Evolutionary conservation across 2,888 invertebrate species (phyloP).

Genomic region (Girardia tigrina): DNA sequence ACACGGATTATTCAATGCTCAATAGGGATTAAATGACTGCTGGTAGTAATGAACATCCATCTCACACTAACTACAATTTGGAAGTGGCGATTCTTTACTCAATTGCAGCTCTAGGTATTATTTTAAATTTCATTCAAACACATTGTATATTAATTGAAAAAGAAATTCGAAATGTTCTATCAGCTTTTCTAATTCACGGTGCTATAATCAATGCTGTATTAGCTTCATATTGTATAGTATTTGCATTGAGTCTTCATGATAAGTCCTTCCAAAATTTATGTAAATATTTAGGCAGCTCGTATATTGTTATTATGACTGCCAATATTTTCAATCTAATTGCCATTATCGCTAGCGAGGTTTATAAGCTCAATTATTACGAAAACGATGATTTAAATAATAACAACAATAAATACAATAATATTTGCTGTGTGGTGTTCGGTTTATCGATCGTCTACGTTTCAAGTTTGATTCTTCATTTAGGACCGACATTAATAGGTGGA

Average conservation of each 20-base stretch:
- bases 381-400: slow-evolving; percentile 24
- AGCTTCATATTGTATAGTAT: slow-evolving; percentile 46
- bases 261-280: slow-evolving; percentile 44
- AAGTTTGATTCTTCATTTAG: slow-evolving; percentile 48
- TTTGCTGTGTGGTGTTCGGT: slow-evolving; percentile 48
- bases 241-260: slow-evolving; percentile 45
- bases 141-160: slow-evolving; percentile 8
- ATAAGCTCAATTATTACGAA: slow-evolving; percentile 45
- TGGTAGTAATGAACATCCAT: slow-evolving; percentile 2
- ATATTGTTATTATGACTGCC: slow-evolving; percentile 48
- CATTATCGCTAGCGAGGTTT: slow-evolving; percentile 49
- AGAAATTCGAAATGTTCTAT: background rate
- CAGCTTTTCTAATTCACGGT: slow-evolving; percentile 47
- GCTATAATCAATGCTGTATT: slow-evolving; percentile 45
- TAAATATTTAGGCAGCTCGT: slow-evolving; percentile 45
- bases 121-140: slow-evolving; percentile 14
- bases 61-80: slow-evolving; percentile 15
- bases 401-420: background rate
- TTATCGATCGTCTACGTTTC: slow-evolving; percentile 48
- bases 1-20: slow-evolving; percentile 1
- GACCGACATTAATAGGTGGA: slow-evolving; percentile 50
- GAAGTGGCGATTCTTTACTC: slow-evolving; percentile 14
- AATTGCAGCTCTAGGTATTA: slow-evolving; percentile 19
- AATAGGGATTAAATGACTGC: slow-evolving; percentile 14
- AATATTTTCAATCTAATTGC: slow-evolving; percentile 50